Percentiles rank a stretch among this genome's conserved stretches.
Conservation (phyloP, 2,888 invertebrate species). For the Ectemnius cavifrons region DNA sequence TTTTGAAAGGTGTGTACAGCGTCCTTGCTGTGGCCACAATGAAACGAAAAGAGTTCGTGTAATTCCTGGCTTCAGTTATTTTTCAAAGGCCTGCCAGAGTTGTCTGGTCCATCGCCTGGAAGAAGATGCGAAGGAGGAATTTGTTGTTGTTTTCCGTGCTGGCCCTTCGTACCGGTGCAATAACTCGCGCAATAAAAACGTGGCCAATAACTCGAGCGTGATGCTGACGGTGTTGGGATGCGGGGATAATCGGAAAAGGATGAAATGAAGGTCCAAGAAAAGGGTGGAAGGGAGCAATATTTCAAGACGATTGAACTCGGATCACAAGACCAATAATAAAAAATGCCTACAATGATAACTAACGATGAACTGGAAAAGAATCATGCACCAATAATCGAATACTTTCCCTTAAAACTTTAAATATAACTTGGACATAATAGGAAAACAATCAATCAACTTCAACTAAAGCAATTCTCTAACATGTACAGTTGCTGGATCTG, state of each 20-base stretch:
- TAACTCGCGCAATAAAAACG: constrained; percentile 73
- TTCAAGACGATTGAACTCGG: too few species aligned
- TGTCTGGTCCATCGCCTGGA: constrained; percentile 27
- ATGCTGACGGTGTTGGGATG: constrained; percentile 14
- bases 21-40: constrained; percentile 40
- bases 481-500: too few species aligned
- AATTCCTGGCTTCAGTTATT: constrained; percentile 50
- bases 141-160: constrained; percentile 62
- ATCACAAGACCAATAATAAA: too few species aligned
- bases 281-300: too few species aligned
- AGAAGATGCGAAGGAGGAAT: constrained; percentile 62
- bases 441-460: too few species aligned
- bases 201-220: constrained; percentile 66
- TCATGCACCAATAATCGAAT: too few species aligned
- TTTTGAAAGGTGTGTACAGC: constrained; percentile 9
- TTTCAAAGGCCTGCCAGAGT: constrained; percentile 46
- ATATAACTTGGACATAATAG: too few species aligned
- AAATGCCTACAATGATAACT: too few species aligned
- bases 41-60: constrained; percentile 41
- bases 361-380: too few species aligned
- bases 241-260: neutral
- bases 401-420: too few species aligned
- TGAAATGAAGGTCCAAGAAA: neutral
- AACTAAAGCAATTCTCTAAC: too few species aligned
- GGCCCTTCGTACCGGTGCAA: constrained; percentile 63